Evolutionary conservation across 2,113 vertebrate species (phyloP).

Genomic region (Limanda limanda): DNA sequence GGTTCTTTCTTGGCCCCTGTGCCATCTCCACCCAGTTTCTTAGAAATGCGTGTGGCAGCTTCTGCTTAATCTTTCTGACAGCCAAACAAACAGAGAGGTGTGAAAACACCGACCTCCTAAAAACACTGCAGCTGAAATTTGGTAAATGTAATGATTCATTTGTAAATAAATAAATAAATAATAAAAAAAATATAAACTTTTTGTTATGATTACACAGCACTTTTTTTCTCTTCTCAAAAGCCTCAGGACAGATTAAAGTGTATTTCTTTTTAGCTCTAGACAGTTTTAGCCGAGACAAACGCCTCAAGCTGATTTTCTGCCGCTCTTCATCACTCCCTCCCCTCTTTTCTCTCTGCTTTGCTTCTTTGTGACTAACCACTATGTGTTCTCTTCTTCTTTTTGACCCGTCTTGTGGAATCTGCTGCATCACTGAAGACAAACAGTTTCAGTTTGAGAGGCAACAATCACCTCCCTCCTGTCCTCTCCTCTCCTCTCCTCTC

Average conservation of each 20-base stretch:
- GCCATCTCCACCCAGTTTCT: not conserved
- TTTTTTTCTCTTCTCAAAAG: not conserved
- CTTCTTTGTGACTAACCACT: slow-evolving; percentile 13
- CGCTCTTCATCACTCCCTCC: no score
- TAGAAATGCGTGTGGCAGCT: not conserved
- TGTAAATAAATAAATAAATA: no score
- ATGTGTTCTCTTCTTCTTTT: slow-evolving; percentile 3
- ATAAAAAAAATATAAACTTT: no score
- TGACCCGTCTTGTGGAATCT: slow-evolving; percentile 44
- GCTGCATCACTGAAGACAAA: slow-evolving; percentile 63
- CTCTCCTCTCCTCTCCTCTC: slow-evolving; percentile 6
- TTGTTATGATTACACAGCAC: no score
- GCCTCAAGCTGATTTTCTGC: no score
- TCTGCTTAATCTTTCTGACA: not conserved
- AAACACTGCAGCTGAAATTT: no score
- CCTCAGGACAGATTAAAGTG: not conserved
- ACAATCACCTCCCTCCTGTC: slow-evolving; percentile 35
- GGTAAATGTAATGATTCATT: no score
- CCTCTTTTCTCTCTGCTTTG: not conserved
- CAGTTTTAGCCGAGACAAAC: not conserved
- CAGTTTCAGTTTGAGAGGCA: slow-evolving; percentile 49
- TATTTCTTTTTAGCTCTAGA: not conserved
- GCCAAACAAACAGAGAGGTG: not conserved
- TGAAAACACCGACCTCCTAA: no score
- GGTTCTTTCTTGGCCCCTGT: not conserved